Evolutionary conservation across 2,113 vertebrate species (phyloP).

Genomic region (Pterophyllum scalare): DNA sequence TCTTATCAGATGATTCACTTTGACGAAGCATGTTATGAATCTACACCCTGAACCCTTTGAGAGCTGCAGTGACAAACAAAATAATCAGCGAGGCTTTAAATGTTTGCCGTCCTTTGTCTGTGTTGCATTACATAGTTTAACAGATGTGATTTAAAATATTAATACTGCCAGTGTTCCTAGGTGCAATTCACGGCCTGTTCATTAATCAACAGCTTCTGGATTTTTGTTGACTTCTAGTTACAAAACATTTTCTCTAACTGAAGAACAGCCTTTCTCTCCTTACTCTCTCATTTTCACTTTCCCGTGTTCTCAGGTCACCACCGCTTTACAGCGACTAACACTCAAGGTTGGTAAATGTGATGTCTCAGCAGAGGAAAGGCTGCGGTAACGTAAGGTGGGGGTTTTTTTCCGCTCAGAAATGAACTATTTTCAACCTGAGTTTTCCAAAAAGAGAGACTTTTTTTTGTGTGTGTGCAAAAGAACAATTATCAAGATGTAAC

Average conservation of each 20-base stretch:
- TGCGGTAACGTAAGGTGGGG: neutral
- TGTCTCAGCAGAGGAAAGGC: neutral
- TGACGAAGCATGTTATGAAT: neutral
- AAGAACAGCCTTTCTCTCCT: neutral
- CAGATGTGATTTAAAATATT: neutral
- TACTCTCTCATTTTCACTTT: neutral
- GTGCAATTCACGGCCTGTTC: neutral
- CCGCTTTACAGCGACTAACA: neutral
- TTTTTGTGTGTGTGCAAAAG: neutral
- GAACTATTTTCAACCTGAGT: neutral
- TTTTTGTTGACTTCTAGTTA: neutral
- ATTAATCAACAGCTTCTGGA: neutral
- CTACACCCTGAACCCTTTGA: neutral
- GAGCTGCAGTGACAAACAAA: neutral
- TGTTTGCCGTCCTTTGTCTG: neutral
- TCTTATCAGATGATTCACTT: conserved; percentile 18
- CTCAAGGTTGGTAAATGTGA: neutral
- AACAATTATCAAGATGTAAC: neutral
- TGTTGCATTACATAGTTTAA: neutral
- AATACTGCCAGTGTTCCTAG: neutral
- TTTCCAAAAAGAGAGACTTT: neutral
- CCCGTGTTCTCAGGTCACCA: neutral
- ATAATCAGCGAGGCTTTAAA: neutral
- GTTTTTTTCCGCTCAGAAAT: neutral
- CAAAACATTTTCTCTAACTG: neutral